A percentile compares a stretch with the other conserved stretches of the same genome.
These are phyloP conservation scores for Eilema caniola DNA, from an alignment of 2,888 invertebrate genomes.

Conservation along the genomic window DNA sequence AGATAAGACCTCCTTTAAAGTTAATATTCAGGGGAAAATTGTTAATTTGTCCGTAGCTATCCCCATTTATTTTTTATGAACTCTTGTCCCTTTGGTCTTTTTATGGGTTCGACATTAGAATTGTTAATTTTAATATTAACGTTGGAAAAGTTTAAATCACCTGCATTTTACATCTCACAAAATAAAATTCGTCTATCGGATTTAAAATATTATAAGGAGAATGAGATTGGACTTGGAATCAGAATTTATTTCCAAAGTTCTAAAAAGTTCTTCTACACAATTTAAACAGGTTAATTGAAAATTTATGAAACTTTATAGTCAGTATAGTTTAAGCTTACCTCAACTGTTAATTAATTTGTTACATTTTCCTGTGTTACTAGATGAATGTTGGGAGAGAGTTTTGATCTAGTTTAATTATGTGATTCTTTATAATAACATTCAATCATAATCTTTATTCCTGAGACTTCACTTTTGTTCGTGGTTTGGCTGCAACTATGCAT, in stretches of 20 bases:
- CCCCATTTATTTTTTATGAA: neutral
- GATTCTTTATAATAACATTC: too few species aligned
- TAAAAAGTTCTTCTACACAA: neutral
- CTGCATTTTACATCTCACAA: neutral
- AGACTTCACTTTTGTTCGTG: too few species aligned
- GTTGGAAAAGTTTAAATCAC: neutral
- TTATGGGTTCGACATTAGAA: slow-evolving; percentile 3
- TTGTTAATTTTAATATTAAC: slow-evolving; percentile 12
- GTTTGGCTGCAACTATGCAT: too few species aligned
- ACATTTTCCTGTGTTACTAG: too few species aligned
- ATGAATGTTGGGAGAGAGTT: too few species aligned
- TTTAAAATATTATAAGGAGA: neutral
- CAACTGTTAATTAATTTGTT: too few species aligned
- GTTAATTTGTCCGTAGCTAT: neutral
- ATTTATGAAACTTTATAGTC: neutral
- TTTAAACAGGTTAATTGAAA: neutral
- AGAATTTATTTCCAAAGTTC: neutral
- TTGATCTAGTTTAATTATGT: too few species aligned
- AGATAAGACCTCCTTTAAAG: neutral
- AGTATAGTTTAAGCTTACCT: too few species aligned
- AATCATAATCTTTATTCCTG: too few species aligned
- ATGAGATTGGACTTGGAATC: neutral
- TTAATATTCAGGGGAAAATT: neutral
- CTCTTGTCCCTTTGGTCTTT: slow-evolving; percentile 5
- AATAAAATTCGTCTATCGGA: neutral